Base-by-base conservation (phyloP, 2,113 vertebrate genomes). In the Andinoacara biseriatus region DNA sequence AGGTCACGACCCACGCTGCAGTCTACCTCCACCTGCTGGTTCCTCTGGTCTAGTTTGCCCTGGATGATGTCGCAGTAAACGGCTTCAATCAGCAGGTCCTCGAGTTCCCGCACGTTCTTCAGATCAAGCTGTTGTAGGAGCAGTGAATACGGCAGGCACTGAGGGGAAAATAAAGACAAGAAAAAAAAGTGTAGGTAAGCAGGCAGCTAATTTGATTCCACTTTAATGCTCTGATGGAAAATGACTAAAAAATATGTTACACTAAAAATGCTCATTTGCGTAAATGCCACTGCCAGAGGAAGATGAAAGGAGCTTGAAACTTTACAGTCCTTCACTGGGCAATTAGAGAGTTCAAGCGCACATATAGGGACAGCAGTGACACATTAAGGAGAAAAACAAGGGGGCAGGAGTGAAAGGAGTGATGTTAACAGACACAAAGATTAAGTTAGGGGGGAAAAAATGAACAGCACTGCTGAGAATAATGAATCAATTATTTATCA, bases 21-120 rank as follows among this genome's bases (percentile, higher is more conserved):
- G 94, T 99, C 98, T 26, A 99, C 98, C 94, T 99, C 98, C 78
- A 99, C 95, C 93, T 99, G 96, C 91, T 99, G 98, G 93, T 99
- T 99, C 89, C 98, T 96, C 93, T 99, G 98, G 93, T 99, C 98
- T 94, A 99, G 74, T 88, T 99, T 99, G 79, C 98, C 98, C 90
- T 99, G 98, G 94, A 99, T 99, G 95, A 99, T 98, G 94, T 99
- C 98, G n/a, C 98, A 98, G 95, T 99, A 99, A 90, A 99, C 96
- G 0, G 98, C 98, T 87, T 99, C 98, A 20, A 99, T 99, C 91
- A 99, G 97, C 90, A 99, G 96, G 93, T 99, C 98, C 92, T 99
- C 98, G 85, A 99, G 81, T 90, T 99, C 98, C 43, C 98, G 97
- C 92, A 99, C 97, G 77, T 99, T 99, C 95, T 97, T 97, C 96